Percentiles rank a stretch among this genome's conserved stretches.
Evolutionary conservation across 2,113 vertebrate species (phyloP).

Genomic region (Microcebus griseorufus): DNA sequence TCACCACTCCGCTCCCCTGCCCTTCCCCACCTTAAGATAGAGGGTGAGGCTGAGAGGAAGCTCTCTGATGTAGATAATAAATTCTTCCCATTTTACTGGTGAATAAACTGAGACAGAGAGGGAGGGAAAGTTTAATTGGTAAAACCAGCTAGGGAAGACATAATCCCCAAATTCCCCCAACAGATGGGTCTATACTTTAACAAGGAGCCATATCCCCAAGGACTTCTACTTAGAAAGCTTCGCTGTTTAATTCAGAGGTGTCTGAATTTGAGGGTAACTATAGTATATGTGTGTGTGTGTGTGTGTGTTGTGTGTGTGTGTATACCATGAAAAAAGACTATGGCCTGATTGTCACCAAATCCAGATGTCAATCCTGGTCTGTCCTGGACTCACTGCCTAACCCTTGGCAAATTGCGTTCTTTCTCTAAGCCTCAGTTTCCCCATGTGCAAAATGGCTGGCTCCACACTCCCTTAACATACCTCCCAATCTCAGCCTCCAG

Average conservation of each 20-base stretch:
- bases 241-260: background rate
- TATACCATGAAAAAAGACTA: background rate
- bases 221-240: background rate
- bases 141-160: background rate
- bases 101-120: background rate
- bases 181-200: background rate
- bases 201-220: background rate
- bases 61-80: background rate
- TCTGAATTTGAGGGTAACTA: background rate
- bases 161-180: background rate
- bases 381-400: background rate
- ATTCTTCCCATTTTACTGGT: slow-evolving; percentile 30
- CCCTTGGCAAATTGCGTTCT: background rate
- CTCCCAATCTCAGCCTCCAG: background rate
- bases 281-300: background rate
- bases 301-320: background rate
- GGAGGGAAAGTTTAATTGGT: background rate
- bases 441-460: background rate
- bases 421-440: slow-evolving; percentile 44
- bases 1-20: background rate
- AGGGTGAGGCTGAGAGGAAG: background rate
- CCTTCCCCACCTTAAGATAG: background rate
- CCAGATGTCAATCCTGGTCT: background rate
- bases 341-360: background rate
- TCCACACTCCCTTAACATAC: background rate